Base-by-base conservation (phyloP, 2,797 vertebrate genomes). In the Myripristis jacobus region DNA sequence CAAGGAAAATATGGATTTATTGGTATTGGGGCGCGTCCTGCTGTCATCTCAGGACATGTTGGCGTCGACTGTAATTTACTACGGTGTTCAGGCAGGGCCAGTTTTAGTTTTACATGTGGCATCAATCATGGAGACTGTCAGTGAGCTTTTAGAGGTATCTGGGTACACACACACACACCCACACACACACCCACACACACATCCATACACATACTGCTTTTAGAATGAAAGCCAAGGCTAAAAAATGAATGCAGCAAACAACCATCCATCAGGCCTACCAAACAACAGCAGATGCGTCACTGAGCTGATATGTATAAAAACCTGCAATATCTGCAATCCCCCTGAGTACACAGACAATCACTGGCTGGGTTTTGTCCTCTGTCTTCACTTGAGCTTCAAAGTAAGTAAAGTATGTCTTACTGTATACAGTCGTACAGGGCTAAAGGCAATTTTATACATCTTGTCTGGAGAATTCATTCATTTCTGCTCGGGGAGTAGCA, bases 1-100 rank as follows among this genome's bases (percentile, higher is more conserved):
- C 76, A 79, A 77, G 73, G 47, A 70, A 79, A 81, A 82, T 79
- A 82, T 88, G 75, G 90, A 90, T 91, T 89, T 89, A 90, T 89
- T 82, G 78, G 83, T 86, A 80, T 77, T 76, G 70, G 79, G 88
- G 79, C 52, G 36, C 66, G 46, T 76, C 70, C 84, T 70, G 66
- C 77, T 88, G 87, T 89, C 82, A 84, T 91, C 77, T 75, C 53
- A 63, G 81, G 84, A 80, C 79, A 79, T 54, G 53, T 36, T 76
- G 79, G 83, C 73, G 31, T 79, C 77, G 65, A 60, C 58, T 69
- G 68, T 80, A 86, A 89, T 89, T 87, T 84, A 89, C 87, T 73
- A 87, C 56, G 62, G 61, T 66, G 81, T 80, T 87, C 83, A 86
- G 77, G 73, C 66, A 22, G 75, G 85, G 70, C 70, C 82, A 73